Evolutionary conservation across 2,113 vertebrate genomes (phyloP).

Genomic region (Spizaetus ornatus): DNA sequence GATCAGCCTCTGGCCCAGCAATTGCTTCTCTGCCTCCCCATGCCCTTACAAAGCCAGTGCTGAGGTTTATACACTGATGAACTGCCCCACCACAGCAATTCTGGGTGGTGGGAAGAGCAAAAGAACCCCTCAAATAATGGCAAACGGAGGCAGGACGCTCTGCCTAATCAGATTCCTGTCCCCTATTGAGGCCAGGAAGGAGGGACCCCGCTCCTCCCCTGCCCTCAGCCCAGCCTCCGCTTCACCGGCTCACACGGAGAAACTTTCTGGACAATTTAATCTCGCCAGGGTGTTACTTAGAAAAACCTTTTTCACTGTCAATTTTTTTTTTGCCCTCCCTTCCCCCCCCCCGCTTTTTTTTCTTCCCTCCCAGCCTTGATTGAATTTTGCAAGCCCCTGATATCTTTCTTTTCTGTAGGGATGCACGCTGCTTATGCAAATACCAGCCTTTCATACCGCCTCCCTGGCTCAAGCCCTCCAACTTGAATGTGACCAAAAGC

Average conservation of each 20-base stretch:
- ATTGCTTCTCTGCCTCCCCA: neutral
- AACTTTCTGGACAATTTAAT: slow-evolving; percentile 86
- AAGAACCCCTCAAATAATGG: neutral
- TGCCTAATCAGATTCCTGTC: slow-evolving; percentile 66
- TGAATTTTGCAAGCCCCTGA: slow-evolving; percentile 69
- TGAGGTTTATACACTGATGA: neutral
- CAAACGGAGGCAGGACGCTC: slow-evolving; percentile 51
- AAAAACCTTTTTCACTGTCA: slow-evolving; percentile 67
- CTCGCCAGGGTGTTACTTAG: slow-evolving; percentile 79
- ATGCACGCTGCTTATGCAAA: slow-evolving; percentile 90
- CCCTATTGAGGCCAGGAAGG: slow-evolving; percentile 54
- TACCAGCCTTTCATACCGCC: slow-evolving; percentile 78
- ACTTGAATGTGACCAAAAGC: slow-evolving; percentile 81
- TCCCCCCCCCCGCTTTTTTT: slow-evolving; percentile 5
- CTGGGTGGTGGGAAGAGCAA: neutral
- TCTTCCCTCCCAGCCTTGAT: slow-evolving; percentile 66
- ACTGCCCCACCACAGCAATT: neutral
- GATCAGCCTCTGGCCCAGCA: neutral
- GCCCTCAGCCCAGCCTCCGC: slow-evolving; percentile 74
- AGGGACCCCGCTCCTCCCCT: slow-evolving; percentile 44
- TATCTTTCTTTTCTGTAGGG: slow-evolving; percentile 78
- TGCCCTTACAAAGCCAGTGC: neutral
- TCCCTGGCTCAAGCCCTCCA: slow-evolving; percentile 72
- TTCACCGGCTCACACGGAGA: slow-evolving; percentile 78
- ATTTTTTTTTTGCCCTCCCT: slow-evolving; percentile 4